Evolutionary conservation across 1,140 invertebrate genomes (phyloP).

Genomic region (Eurosta solidaginis): DNA sequence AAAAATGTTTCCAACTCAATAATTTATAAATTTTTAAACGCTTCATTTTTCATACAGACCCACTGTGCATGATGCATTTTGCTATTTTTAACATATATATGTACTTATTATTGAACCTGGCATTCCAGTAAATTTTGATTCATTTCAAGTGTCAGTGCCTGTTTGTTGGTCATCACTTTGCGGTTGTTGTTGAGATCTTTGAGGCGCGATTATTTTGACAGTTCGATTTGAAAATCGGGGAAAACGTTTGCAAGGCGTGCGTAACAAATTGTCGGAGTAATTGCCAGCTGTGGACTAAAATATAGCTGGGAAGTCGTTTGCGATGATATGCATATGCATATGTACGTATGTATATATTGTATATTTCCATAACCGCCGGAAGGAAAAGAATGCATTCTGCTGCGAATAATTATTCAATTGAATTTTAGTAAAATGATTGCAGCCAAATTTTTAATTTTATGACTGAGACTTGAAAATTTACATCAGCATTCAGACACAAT

Average conservation of each 20-base stretch:
- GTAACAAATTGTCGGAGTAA: conserved; percentile 50
- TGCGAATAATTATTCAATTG: too few relatives aligned
- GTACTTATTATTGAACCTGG: too few relatives aligned
- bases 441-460: too few relatives aligned
- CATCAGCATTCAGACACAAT: too few relatives aligned
- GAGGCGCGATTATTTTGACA: conserved; percentile 35
- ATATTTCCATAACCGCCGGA: too few relatives aligned
- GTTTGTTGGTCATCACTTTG: background rate
- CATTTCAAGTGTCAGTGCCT: background rate
- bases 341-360: background rate
- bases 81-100: background rate
- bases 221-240: conserved; percentile 29
- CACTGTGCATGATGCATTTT: background rate
- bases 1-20: too few relatives aligned
- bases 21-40: too few relatives aligned
- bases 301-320: background rate
- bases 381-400: too few relatives aligned
- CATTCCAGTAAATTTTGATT: background rate
- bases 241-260: conserved; percentile 33
- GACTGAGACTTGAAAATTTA: too few relatives aligned
- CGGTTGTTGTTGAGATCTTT: background rate
- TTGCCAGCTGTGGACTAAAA: conserved; percentile 49
- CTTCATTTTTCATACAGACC: too few relatives aligned
- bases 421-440: too few relatives aligned
- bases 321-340: background rate